A percentile compares a stretch with the other conserved stretches of the same genome.
These are phyloP conservation scores for Euwallacea fornicatus DNA, from an alignment of 1,140 invertebrate genomes.

Conservation along the genomic window DNA sequence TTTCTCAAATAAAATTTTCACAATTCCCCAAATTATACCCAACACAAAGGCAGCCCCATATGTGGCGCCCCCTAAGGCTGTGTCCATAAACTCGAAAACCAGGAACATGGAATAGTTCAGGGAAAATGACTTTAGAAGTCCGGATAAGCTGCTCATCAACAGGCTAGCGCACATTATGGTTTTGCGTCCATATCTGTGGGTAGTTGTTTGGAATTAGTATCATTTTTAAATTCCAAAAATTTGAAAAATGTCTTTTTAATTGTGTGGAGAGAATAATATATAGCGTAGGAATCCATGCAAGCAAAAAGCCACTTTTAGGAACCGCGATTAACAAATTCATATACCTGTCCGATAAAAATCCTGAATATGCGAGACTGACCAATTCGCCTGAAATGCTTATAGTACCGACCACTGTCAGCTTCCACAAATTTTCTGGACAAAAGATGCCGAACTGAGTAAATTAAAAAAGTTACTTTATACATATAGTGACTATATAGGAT, in stretches of 20 bases:
- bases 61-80: constrained; percentile 60
- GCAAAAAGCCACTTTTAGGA: neutral
- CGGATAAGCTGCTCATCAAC: constrained; percentile 55
- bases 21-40: constrained; percentile 51
- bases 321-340: constrained; percentile 6
- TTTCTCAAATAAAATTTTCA: neutral
- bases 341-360: constrained; percentile 67
- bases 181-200: constrained; percentile 63
- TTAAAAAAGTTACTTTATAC: neutral
- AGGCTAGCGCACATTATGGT: constrained; percentile 60
- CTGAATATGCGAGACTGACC: constrained; percentile 65
- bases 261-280: no score
- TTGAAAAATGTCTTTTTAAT: no score
- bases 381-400: constrained; percentile 70
- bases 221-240: no score
- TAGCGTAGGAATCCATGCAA: no score
- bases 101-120: constrained; percentile 46
- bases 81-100: constrained; percentile 69
- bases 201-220: neutral
- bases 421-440: constrained; percentile 66
- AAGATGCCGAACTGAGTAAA: constrained; percentile 58
- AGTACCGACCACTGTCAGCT: constrained; percentile 68
- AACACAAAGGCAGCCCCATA: constrained; percentile 65
- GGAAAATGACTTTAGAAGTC: constrained; percentile 41
- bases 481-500: neutral